Conservation (phyloP, 2,888 invertebrate genomes). For the Aricia artaxerxes region DNA sequence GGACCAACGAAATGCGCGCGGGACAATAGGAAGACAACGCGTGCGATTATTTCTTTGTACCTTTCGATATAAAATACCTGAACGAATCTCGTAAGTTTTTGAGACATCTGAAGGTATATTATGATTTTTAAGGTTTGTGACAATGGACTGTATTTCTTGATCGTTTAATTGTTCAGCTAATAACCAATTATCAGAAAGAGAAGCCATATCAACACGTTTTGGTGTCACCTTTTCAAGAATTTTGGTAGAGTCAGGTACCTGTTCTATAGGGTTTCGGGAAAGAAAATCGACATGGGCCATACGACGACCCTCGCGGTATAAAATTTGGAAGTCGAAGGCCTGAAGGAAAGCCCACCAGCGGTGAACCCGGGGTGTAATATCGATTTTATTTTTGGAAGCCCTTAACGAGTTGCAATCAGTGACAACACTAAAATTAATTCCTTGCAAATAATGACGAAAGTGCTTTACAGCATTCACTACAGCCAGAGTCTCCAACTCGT, state of each 20-base stretch:
- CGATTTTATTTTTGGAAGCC: slow-evolving; percentile 37
- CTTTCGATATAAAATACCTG: background rate
- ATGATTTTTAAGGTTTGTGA: slow-evolving; percentile 15
- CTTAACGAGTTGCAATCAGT: slow-evolving; percentile 45
- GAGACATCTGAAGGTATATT: slow-evolving; percentile 34
- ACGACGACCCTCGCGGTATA: slow-evolving; percentile 36
- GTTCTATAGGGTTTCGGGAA: slow-evolving; percentile 41
- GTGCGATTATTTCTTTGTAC: slow-evolving; percentile 3
- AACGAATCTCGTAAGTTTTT: slow-evolving; percentile 41
- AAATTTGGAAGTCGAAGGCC: slow-evolving; percentile 34
- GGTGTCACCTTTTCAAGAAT: slow-evolving; percentile 2
- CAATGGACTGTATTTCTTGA: slow-evolving; percentile 26
- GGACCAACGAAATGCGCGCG: no score
- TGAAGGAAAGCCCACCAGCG: no score
- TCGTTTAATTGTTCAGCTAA: slow-evolving; percentile 45
- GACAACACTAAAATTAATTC: slow-evolving; percentile 39
- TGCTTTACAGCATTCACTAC: slow-evolving; percentile 43
- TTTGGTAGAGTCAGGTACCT: background rate
- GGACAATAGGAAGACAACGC: background rate
- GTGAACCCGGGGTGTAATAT: slow-evolving; percentile 37
- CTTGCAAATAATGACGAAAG: slow-evolving; percentile 43
- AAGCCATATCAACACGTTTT: slow-evolving; percentile 36
- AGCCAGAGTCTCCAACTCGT: slow-evolving; percentile 42
- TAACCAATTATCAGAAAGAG: slow-evolving; percentile 39
- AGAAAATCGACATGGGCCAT: slow-evolving; percentile 43